phyloP scores from a whole-genome alignment of 2,888 invertebrate species.

The Cephus nigrinus region DNA sequence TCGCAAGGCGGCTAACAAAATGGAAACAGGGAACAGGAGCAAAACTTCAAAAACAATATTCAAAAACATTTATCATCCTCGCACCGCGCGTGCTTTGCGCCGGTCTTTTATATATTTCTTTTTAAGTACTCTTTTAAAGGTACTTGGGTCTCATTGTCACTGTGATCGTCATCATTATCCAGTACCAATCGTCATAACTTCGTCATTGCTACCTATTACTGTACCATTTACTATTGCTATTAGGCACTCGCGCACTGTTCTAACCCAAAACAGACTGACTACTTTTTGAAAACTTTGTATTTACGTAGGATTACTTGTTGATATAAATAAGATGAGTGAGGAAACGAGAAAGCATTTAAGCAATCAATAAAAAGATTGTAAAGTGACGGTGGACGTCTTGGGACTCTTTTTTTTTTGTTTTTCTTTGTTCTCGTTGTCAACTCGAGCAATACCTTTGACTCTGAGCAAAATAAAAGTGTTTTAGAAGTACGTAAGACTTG shows the following conservation, averaged over 20 bases:
- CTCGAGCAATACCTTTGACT: background rate
- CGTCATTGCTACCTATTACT: background rate
- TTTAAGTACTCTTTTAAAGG: background rate
- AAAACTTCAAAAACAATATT: background rate
- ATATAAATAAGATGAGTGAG: slow-evolving; percentile 34
- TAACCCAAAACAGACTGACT: slow-evolving; percentile 61
- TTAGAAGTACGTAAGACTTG: background rate
- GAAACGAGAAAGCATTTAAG: background rate
- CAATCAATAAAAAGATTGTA: background rate
- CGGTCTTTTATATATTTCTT: background rate
- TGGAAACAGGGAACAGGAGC: background rate
- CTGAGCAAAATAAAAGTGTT: background rate
- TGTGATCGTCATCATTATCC: background rate
- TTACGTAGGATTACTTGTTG: slow-evolving; percentile 34
- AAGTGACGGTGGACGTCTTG: background rate
- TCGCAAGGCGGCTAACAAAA: background rate
- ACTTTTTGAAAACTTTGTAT: slow-evolving; percentile 55
- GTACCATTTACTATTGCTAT: background rate
- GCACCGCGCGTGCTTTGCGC: background rate
- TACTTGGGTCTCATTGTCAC: background rate
- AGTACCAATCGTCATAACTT: background rate
- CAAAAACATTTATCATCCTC: background rate
- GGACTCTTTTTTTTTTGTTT: background rate
- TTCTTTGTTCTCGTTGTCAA: background rate
- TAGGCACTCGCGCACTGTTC: slow-evolving; percentile 27